These are phyloP conservation scores for Cotesia vestalis DNA, from an alignment of 1,140 invertebrate species.

Conservation along the genomic window DNA sequence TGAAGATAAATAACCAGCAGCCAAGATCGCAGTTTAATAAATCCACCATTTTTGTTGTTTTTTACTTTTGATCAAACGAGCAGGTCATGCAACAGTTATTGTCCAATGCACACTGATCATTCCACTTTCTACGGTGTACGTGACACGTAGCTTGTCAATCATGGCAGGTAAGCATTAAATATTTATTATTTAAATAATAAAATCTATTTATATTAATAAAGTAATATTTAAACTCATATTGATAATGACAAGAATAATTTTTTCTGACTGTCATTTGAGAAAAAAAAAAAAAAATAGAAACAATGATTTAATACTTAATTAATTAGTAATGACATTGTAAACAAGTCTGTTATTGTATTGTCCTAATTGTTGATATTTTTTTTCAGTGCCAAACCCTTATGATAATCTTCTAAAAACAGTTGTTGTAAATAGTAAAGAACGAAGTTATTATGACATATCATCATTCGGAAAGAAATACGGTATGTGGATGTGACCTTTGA, in stretches of 20 bases:
- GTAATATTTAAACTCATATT: background rate
- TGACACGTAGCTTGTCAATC: constrained; percentile 61
- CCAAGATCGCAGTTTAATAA: no score
- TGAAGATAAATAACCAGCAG: no score
- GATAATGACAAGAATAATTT: no score
- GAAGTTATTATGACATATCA: constrained; percentile 80
- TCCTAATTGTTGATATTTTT: constrained; percentile 20
- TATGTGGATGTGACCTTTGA: constrained; percentile 64
- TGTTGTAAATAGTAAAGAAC: constrained; percentile 72
- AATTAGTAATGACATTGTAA: background rate
- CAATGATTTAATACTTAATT: no score
- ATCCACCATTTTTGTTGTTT: no score
- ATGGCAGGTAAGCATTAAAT: constrained; percentile 62
- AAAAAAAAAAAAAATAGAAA: no score
- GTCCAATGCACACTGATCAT: background rate
- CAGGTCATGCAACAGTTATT: no score
- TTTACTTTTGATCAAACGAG: no score
- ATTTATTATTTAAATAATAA: constrained; percentile 11
- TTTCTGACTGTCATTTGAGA: no score
- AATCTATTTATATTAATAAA: constrained; percentile 7
- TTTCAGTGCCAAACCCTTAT: constrained; percentile 77
- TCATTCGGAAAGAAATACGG: constrained; percentile 79
- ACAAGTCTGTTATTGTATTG: background rate
- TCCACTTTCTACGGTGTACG: constrained; percentile 49
- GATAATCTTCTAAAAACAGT: constrained; percentile 74